Evolutionary conservation across 2,113 vertebrate genomes (phyloP), one percentile per base, ranked within the genome.

Genomic region (Strigops habroptila): DNA sequence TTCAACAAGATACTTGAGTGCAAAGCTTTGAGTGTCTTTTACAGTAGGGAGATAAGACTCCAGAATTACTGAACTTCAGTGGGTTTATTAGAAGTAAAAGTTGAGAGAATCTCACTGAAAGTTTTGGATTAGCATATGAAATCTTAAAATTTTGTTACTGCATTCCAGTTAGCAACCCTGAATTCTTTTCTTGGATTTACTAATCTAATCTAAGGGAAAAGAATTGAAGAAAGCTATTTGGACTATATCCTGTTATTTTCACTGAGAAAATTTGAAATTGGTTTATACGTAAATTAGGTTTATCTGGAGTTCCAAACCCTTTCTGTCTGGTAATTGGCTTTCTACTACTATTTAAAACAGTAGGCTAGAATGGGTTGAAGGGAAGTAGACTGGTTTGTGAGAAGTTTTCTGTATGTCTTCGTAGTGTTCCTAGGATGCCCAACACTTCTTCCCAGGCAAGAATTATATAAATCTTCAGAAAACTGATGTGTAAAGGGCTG

Each of bases 211-310:
- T 31, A 88, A 92, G 51, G 30, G 62, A 95, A 67, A 86, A 71
- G 85, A 95, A 37, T 79, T 95, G 77, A 97, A 92, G 88, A 91
- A 97, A 93, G 53, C n/a, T 82, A n/a, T 68, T 90, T 93, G 90
- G 85, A 85, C 62, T 65, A 21, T 65, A 67, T 83, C 27, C 35
- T 85, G 21, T 68, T 95, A 85, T 95, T 96, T 97, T 93, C 44
- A 70, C 37, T 62, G 70, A 70, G 28, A 82, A 96, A 94, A 52
- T 51, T 49, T 92, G 41, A 46, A 87, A 86, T 91, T 37, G 3
- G 10, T 89, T 95, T 94, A 81, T 93, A 55, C 68, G 77, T 63
- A 96, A 96, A 93, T 82, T 79, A 60, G 80, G 41, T 78, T 91
- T 96, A 55, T 90, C 94, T 55, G 15, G 46, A 86, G 44, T 73